Evolutionary conservation across 2,113 vertebrate genomes (phyloP).

Genomic region (Hydropotes inermis): DNA sequence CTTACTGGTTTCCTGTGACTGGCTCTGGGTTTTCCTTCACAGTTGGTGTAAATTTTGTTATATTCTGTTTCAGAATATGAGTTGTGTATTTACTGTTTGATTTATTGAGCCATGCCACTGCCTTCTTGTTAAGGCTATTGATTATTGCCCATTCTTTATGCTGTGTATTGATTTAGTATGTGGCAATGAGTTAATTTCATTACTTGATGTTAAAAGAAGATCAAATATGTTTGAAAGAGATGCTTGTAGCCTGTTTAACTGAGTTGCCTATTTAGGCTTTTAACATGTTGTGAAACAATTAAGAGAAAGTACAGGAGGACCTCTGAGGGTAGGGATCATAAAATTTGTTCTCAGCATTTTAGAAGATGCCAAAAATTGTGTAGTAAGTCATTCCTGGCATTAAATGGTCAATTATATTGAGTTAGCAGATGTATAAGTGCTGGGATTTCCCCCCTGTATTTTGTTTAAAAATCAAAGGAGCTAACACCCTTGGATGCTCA

Average conservation of each 20-base stretch:
- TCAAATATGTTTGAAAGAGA: not conserved
- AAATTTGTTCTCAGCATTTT: slow-evolving; percentile 29
- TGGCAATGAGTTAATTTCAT: slow-evolving; percentile 8
- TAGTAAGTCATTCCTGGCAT: not conserved
- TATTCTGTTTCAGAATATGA: not conserved
- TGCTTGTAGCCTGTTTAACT: slow-evolving; percentile 1
- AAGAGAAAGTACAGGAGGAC: not conserved
- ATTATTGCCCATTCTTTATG: not conserved
- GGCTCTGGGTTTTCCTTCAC: not conserved
- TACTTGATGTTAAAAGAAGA: slow-evolving; percentile 7
- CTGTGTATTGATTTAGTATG: not conserved
- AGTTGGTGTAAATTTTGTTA: not conserved
- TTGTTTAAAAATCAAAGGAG: not conserved
- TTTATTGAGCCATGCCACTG: not conserved
- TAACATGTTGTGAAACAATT: slow-evolving; percentile 28
- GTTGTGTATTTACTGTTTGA: not conserved
- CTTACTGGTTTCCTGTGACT: not conserved
- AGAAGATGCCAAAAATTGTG: not conserved
- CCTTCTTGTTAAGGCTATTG: not conserved
- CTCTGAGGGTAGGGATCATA: not conserved
- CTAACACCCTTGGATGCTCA: not conserved
- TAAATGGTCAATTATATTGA: not conserved
- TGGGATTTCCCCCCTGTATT: not conserved
- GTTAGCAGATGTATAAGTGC: not conserved
- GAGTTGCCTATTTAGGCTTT: slow-evolving; percentile 5